phyloP scores from a whole-genome alignment of 2,888 invertebrate species.

The Melanotus villosus region DNA sequence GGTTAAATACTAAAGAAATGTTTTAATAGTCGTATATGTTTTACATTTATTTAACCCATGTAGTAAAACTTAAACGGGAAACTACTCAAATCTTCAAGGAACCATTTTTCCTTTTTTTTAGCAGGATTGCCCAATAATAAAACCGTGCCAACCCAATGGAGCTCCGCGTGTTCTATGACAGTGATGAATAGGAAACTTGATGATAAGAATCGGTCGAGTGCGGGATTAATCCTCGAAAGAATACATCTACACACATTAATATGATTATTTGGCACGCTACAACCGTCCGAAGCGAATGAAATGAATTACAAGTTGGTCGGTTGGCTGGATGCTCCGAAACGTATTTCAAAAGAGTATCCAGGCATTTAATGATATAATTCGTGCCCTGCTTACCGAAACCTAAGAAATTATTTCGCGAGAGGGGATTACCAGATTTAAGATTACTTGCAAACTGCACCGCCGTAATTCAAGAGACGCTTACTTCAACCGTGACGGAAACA shows the following conservation, averaged over 20 bases:
- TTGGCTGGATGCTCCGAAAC: slow-evolving; percentile 4
- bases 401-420: slow-evolving; percentile 11
- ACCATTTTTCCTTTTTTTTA: too few species aligned
- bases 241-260: slow-evolving; percentile 29
- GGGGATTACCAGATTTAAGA: slow-evolving; percentile 24
- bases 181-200: slow-evolving; percentile 9
- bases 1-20: too few species aligned
- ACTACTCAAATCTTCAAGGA: too few species aligned
- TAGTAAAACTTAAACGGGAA: too few species aligned
- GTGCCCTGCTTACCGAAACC: slow-evolving; percentile 21
- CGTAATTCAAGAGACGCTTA: slow-evolving; percentile 17
- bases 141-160: background rate
- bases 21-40: too few species aligned
- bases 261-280: slow-evolving; percentile 28
- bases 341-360: slow-evolving; percentile 16
- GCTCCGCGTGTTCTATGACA: slow-evolving; percentile 9
- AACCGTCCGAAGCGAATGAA: slow-evolving; percentile 8
- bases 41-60: too few species aligned
- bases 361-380: slow-evolving; percentile 25
- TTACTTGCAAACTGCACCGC: slow-evolving; percentile 32
- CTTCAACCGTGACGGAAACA: slow-evolving; percentile 3
- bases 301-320: slow-evolving; percentile 18
- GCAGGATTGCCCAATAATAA: background rate
- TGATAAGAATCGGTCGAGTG: slow-evolving; percentile 15
- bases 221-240: slow-evolving; percentile 15